A percentile compares a stretch with the other conserved stretches of the same genome.
Evolutionary conservation across 2,888 invertebrate species (phyloP).

Genomic region (Plagodis pulveraria): DNA sequence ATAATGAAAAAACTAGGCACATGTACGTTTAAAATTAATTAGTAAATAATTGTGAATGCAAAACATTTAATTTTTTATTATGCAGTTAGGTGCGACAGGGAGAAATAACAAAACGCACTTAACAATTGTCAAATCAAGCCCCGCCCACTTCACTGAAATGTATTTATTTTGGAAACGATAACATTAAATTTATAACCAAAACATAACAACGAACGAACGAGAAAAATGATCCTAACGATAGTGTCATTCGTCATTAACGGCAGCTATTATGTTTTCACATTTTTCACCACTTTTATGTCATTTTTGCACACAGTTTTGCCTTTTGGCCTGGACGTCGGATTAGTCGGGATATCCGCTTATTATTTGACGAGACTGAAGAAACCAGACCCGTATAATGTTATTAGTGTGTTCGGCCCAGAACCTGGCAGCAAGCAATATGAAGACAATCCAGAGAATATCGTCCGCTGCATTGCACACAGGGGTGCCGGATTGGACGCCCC

Average conservation of each 20-base stretch:
- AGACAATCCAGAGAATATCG: slow-evolving; percentile 69
- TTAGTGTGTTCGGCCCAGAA: slow-evolving; percentile 83
- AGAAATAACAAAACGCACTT: not conserved
- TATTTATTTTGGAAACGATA: slow-evolving; percentile 68
- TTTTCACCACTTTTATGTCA: slow-evolving; percentile 55
- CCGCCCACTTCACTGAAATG: slow-evolving; percentile 45
- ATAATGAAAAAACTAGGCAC: slow-evolving; percentile 1
- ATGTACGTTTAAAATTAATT: not conserved
- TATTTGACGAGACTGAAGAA: slow-evolving; percentile 65
- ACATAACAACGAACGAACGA: slow-evolving; percentile 62
- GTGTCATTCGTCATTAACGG: slow-evolving; percentile 55
- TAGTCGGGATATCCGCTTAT: slow-evolving; percentile 66
- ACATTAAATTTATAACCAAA: slow-evolving; percentile 44
- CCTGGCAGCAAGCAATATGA: slow-evolving; percentile 73
- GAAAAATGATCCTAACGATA: slow-evolving; percentile 65
- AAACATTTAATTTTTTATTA: no score
- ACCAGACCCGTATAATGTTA: slow-evolving; percentile 67
- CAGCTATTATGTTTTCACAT: slow-evolving; percentile 54
- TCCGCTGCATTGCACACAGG: slow-evolving; percentile 89
- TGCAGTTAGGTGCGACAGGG: not conserved
- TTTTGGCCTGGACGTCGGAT: slow-evolving; percentile 68
- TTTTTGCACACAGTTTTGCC: slow-evolving; percentile 72
- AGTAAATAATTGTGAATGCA: not conserved
- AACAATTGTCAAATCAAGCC: slow-evolving; percentile 46
- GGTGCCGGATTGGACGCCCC: slow-evolving; percentile 91